A percentile compares a stretch with the other conserved stretches of the same genome.
Conservation (phyloP, 2,888 invertebrate species). For the Agrotis exclamationis region DNA sequence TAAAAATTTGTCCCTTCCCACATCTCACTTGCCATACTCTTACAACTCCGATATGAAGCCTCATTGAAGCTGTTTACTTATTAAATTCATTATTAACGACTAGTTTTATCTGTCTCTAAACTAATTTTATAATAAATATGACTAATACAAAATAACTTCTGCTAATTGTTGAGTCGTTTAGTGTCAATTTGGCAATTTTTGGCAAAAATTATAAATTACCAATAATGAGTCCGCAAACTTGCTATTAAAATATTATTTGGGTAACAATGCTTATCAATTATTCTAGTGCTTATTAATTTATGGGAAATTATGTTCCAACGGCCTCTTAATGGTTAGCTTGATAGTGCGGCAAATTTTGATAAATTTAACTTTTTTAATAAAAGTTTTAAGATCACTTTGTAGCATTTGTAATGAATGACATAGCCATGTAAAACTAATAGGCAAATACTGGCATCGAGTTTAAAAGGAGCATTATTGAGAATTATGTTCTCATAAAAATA, state of each 20-base stretch:
- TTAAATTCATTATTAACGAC: slow-evolving; percentile 74
- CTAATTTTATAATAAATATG: slow-evolving; percentile 77
- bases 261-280: slow-evolving; percentile 10
- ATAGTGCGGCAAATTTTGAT: slow-evolving; percentile 17
- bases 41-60: slow-evolving; percentile 76
- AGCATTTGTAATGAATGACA: slow-evolving; percentile 29
- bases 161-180: slow-evolving; percentile 78
- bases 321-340: slow-evolving; percentile 2
- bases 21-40: slow-evolving; percentile 33
- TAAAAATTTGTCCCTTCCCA: slow-evolving; percentile 11
- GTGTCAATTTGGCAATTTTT: slow-evolving; percentile 88
- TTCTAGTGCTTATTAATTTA: slow-evolving; percentile 6
- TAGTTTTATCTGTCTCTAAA: slow-evolving; percentile 75
- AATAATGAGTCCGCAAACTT: slow-evolving; percentile 52
- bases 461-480: slow-evolving; percentile 73
- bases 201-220: slow-evolving; percentile 83
- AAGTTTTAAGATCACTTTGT: slow-evolving; percentile 3
- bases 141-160: slow-evolving; percentile 75
- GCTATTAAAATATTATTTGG: slow-evolving; percentile 33
- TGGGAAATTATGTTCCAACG: slow-evolving; percentile 7
- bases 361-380: slow-evolving; percentile 29
- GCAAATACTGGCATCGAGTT: slow-evolving; percentile 39
- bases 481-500: slow-evolving; percentile 79
- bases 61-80: slow-evolving; percentile 73
- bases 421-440: slow-evolving; percentile 42